Conservation (phyloP, 2,113 vertebrate species). For the Elgaria multicarinata region DNA sequence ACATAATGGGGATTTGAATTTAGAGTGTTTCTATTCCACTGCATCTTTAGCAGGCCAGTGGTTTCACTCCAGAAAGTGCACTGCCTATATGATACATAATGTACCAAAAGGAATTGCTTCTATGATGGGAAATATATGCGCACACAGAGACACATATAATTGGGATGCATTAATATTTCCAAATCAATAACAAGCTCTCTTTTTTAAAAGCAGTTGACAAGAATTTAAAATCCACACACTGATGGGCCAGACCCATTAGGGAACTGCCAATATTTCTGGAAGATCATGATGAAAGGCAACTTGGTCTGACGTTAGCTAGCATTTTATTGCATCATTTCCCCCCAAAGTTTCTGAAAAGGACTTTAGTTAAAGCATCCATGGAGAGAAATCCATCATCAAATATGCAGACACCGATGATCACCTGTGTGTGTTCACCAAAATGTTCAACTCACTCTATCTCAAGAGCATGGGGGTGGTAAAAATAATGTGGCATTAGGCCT, state of each 20-base stretch:
- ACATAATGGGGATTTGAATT: neutral
- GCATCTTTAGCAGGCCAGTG: slow-evolving; percentile 20
- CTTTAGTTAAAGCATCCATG: neutral
- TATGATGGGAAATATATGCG: neutral
- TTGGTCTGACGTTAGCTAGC: neutral
- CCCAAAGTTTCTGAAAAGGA: neutral
- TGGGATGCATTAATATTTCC: slow-evolving; percentile 34
- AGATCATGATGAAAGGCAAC: neutral
- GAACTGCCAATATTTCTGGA: neutral
- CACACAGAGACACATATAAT: neutral
- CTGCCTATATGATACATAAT: slow-evolving; percentile 24
- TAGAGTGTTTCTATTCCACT: neutral
- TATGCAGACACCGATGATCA: neutral
- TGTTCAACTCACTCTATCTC: neutral
- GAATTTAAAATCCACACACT: slow-evolving; percentile 27
- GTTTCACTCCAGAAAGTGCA: slow-evolving; percentile 8
- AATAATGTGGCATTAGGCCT: neutral
- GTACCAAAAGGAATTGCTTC: slow-evolving; percentile 33
- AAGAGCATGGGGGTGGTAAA: neutral
- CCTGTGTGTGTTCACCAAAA: neutral
- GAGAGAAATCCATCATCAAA: neutral
- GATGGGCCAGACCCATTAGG: slow-evolving; percentile 22
- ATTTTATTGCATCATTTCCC: neutral
- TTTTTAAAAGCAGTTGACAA: slow-evolving; percentile 37
- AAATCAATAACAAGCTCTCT: slow-evolving; percentile 19